phyloP scores from a whole-genome alignment of 2,113 vertebrate species.

The Amphiprion percula region DNA sequence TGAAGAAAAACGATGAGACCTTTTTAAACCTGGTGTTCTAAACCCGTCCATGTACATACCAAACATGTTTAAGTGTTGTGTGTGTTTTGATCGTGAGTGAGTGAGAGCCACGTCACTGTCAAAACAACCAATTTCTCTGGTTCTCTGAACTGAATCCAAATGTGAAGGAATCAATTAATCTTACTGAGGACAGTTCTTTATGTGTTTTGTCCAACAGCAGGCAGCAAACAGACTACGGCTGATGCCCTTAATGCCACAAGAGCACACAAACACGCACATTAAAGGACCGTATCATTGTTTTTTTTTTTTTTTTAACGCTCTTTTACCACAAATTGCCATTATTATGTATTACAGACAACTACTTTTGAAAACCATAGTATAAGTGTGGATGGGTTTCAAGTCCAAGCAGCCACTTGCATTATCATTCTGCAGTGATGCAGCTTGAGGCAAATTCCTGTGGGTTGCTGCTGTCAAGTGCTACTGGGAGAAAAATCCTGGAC shows the following conservation, averaged over 20 bases:
- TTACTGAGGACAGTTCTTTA: slow-evolving; percentile 64
- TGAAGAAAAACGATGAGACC: neutral
- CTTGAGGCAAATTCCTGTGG: slow-evolving; percentile 1
- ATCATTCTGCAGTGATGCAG: neutral
- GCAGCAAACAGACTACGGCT: slow-evolving; percentile 52
- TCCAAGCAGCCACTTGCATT: slow-evolving; percentile 15
- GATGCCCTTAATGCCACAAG: slow-evolving; percentile 32
- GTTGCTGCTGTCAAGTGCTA: slow-evolving; percentile 15
- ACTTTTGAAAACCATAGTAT: slow-evolving; percentile 5
- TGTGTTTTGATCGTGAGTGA: slow-evolving; percentile 38
- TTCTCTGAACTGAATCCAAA: slow-evolving; percentile 78
- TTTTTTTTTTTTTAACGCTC: slow-evolving; percentile 1
- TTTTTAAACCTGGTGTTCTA: neutral
- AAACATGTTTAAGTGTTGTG: slow-evolving; percentile 27
- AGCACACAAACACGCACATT: slow-evolving; percentile 24
- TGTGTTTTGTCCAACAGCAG: slow-evolving; percentile 64
- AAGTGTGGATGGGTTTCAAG: slow-evolving; percentile 21
- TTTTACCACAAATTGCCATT: slow-evolving; percentile 14
- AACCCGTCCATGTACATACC: slow-evolving; percentile 21
- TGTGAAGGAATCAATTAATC: slow-evolving; percentile 79
- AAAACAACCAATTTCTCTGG: slow-evolving; percentile 77
- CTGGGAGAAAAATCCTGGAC: neutral
- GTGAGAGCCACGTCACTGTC: slow-evolving; percentile 49
- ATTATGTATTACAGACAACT: slow-evolving; percentile 24
- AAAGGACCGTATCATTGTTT: slow-evolving; percentile 16